Evolutionary conservation across 2,888 invertebrate genomes (phyloP).

Genomic region (Nudaria mundana): DNA sequence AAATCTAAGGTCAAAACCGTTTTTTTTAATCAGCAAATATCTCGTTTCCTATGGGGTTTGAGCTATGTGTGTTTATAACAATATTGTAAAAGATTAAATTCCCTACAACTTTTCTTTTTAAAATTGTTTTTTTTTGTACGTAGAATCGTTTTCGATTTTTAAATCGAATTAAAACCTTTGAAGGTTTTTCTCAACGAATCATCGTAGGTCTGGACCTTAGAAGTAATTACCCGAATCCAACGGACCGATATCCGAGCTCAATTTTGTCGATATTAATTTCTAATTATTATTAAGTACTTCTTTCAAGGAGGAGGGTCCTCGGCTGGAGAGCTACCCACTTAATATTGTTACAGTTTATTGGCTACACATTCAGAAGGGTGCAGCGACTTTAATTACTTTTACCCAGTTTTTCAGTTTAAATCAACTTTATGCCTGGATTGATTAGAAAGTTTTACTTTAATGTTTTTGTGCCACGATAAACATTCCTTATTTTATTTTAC

Average conservation of each 20-base stretch:
- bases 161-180: neutral
- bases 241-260: constrained; percentile 30
- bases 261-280: constrained; percentile 38
- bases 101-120: neutral
- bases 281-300: constrained; percentile 33
- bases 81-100: too few species aligned
- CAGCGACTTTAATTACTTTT: constrained; percentile 27
- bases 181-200: constrained; percentile 20
- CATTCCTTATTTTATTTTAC: too few species aligned
- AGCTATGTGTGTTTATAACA: too few species aligned
- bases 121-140: too few species aligned
- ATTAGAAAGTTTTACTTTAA: too few species aligned
- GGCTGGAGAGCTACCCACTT: constrained; percentile 23
- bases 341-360: constrained; percentile 31
- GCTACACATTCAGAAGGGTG: constrained; percentile 24
- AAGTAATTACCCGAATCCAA: constrained; percentile 20
- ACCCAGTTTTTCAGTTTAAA: constrained; percentile 17
- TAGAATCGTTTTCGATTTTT: too few species aligned
- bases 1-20: too few species aligned
- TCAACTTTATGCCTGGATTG: constrained; percentile 6
- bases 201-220: constrained; percentile 25
- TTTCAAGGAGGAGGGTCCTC: constrained; percentile 24
- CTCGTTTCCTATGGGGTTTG: too few species aligned
- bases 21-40: too few species aligned
- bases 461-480: too few species aligned